Evolutionary conservation across 2,797 vertebrate species (phyloP), one percentile per base, ranked within the genome.

Genomic region (Rhynchonycteris naso): DNA sequence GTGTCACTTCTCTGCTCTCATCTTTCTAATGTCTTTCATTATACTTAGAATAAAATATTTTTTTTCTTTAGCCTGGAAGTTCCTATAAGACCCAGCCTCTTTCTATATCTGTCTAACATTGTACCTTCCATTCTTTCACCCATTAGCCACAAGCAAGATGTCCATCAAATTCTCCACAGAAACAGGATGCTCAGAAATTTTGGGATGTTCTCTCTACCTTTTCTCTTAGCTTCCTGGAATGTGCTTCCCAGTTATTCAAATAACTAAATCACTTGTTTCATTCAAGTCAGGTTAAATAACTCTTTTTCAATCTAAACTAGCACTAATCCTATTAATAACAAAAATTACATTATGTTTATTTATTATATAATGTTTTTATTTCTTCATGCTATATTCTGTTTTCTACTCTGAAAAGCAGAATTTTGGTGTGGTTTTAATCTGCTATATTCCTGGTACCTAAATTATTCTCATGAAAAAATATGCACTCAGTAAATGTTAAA

Each of bases 201-300:
- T 19, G 79, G 12, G 35, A n/a, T 22, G 1, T 0, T 2, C 18
- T 2, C 4, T 4, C 33, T 0, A 11, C 1, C 10, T 52, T 7
- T 7, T 18, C 81, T 33, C 10, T 4, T 1, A 87, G 28, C 14
- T 52, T 92, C 3, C 43, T 43, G 21, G 8, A 47, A 63, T 2
- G 5, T 61, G 15, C 21, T 65, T 58, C 14, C 2, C 9, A 65
- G 0, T 47, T 61, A 78, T 1, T 0, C 11, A 30, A 11, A 16
- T 10, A 3, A 13, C 0, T 22, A 43, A 9, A 24, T 68, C 7
- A 13, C 1, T 71, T 14, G 4, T 65, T 85, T 58, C 5, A 33
- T 35, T 84, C 26, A 58, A 43, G 24, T 61, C 21, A 26, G n/a
- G 18, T 33, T 12, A 50, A 4, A 89, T 33, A 66, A 43, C 11